Percentiles rank a stretch among this genome's conserved stretches.
Conservation (phyloP, 2,888 invertebrate genomes). For the Acanthopleura granulata region DNA sequence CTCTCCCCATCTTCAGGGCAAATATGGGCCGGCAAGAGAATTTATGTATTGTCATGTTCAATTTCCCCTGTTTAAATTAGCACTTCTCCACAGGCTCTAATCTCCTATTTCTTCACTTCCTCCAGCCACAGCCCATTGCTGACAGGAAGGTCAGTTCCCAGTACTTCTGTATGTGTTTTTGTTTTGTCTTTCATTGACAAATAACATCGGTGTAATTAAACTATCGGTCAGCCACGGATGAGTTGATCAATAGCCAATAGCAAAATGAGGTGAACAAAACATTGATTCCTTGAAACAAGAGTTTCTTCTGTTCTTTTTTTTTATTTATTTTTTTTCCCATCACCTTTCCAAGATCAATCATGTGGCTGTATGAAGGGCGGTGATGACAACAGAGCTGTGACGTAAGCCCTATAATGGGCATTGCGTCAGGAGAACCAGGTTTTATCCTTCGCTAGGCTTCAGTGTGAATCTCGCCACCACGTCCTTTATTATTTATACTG, state of each 20-base stretch:
- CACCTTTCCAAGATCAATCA: constrained; percentile 5
- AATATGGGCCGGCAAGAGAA: background rate
- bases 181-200: constrained; percentile 13
- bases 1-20: background rate
- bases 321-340: no score
- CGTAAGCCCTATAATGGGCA: no score
- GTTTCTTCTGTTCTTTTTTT: background rate
- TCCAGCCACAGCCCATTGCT: background rate
- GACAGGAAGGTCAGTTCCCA: background rate
- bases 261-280: background rate
- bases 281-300: constrained; percentile 6
- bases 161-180: constrained; percentile 1
- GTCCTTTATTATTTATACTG: no score
- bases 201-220: constrained; percentile 7
- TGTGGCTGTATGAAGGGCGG: background rate
- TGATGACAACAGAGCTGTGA: no score
- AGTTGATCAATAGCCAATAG: constrained; percentile 9
- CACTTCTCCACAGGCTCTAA: constrained; percentile 4
- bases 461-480: no score
- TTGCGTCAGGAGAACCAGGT: no score
- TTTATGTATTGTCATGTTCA: constrained; percentile 20
- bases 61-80: constrained; percentile 19
- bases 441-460: no score
- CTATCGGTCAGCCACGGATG: background rate
- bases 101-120: constrained; percentile 11